Evolutionary conservation across 1,140 invertebrate species (phyloP), one percentile per base, ranked within the genome.

Genomic region (Aethina tumida): DNA sequence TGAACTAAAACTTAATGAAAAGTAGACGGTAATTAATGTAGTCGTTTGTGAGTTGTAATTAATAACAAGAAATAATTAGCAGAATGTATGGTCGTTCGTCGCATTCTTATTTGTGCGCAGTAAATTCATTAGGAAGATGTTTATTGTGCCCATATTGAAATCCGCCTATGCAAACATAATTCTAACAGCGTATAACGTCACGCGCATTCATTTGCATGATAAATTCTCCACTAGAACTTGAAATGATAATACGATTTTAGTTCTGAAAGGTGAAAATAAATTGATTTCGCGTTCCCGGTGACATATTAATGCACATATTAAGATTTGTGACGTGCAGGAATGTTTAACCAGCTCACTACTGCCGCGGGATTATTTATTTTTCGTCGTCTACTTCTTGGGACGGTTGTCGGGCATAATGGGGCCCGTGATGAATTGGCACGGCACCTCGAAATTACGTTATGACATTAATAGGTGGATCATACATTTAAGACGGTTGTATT

Each of bases 301-400:
- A 59, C 56, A 59, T 59, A 59, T 59, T 59, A 59, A 59, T 59
- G 56, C 56, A 57, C 49, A 50, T 54, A 59, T 59, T 59, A 56
- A 59, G 53, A 52, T 57, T 51, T 50, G 45, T 53, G 53, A 55
- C 49, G 48, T 41, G 41, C 31, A 39, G 38, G 36, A 43, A 43
- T 28, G 39, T 34, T 25, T 30, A 47, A 28, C 40, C 49, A 50
- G 49, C 43, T 45, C 45, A 36, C 32, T 47, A 50, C 26, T 50
- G 42, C 27, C 35, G 14, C 18, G 27, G 25, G 34, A 32, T 44
- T 35, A 35, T 35, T 36, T 35, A 47, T 47, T 50, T 50, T 43
- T 45, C 33, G 28, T 6, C 21, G 39, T 36, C 20, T 35, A 43
- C 36, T 47, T 24, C 33, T 32, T 35, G 28, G 50, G 46, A 18